A percentile compares a stretch with the other conserved stretches of the same genome.
These are phyloP conservation scores for Monoplex corrugatus DNA, from an alignment of 2,888 invertebrate genomes.

Conservation along the genomic window DNA sequence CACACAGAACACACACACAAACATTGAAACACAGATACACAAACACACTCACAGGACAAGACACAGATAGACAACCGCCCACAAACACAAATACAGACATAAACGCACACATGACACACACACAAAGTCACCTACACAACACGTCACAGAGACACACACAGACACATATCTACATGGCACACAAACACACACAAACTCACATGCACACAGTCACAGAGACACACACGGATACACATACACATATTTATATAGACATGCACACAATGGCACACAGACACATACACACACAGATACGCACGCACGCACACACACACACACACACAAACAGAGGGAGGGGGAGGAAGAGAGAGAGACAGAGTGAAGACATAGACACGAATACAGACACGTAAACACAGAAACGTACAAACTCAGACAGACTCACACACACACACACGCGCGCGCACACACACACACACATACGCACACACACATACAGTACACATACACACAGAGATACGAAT, in stretches of 20 bases:
- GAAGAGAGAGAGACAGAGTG: not conserved
- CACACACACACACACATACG: too few species aligned
- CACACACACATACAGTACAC: too few species aligned
- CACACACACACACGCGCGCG: not conserved
- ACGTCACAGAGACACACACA: not conserved
- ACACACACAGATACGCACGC: not conserved
- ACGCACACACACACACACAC: not conserved
- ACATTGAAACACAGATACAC: not conserved
- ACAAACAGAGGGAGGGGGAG: not conserved
- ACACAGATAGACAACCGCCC: not conserved
- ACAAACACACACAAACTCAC: slow-evolving; percentile 14
- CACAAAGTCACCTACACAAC: not conserved
- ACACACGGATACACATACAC: not conserved
- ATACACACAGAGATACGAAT: not conserved
- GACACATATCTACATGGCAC: too few species aligned
- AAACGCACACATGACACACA: not conserved
- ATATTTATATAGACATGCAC: too few species aligned
- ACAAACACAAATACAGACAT: not conserved
- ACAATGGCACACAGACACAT: slow-evolving; percentile 7
- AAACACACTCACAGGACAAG: not conserved
- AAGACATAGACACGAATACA: not conserved
- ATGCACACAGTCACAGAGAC: not conserved
- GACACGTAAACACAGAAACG: not conserved
- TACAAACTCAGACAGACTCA: not conserved
- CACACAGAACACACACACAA: not conserved